Evolutionary conservation across 37 sponge, comb jelly and placozoan genomes (phyloP).

Genomic region (Agelas oroides): DNA sequence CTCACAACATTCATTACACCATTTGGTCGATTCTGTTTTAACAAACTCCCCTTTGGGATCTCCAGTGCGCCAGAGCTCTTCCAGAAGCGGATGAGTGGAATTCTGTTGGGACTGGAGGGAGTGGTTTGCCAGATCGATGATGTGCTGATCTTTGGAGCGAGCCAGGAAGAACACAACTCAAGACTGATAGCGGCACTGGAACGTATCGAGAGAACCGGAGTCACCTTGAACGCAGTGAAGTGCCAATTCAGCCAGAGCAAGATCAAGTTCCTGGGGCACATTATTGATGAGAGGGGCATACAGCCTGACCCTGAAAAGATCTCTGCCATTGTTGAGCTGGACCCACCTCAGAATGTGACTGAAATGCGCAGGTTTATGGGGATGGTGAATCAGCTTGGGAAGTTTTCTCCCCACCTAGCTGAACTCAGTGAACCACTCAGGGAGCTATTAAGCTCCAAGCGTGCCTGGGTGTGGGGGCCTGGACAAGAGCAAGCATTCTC

Average conservation of each 20-base stretch:
- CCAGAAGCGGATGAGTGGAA: conserved; percentile 39
- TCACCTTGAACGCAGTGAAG: conserved; percentile 44
- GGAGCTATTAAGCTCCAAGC: conserved; percentile 8
- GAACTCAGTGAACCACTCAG: conserved; percentile 40
- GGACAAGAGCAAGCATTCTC: conserved; percentile 35
- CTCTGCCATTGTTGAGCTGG: conserved; percentile 32
- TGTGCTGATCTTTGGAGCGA: conserved; percentile 17
- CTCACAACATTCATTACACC: conserved; percentile 52
- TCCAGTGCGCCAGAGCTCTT: conserved; percentile 39
- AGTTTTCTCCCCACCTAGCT: conserved; percentile 32
- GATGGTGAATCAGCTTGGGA: conserved; percentile 56
- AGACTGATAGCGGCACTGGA: conserved; percentile 28
- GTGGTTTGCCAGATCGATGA: conserved; percentile 33
- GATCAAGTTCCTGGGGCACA: conserved; percentile 29
- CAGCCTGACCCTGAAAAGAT: conserved; percentile 47
- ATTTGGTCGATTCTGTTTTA: conserved; percentile 39
- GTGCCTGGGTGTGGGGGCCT: conserved; percentile 49
- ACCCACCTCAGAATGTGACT: conserved; percentile 15
- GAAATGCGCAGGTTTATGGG: conserved; percentile 51
- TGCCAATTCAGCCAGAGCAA: conserved; percentile 5
- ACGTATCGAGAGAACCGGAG: conserved; percentile 12
- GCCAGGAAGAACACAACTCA: conserved; percentile 15
- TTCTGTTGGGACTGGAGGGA: conserved; percentile 33
- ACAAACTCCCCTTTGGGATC: conserved; percentile 45
- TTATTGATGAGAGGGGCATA: conserved; percentile 37